Evolutionary conservation across 2,888 invertebrate species (phyloP), one percentile per base, ranked within the genome.

Genomic region (Lysandra bellargus): DNA sequence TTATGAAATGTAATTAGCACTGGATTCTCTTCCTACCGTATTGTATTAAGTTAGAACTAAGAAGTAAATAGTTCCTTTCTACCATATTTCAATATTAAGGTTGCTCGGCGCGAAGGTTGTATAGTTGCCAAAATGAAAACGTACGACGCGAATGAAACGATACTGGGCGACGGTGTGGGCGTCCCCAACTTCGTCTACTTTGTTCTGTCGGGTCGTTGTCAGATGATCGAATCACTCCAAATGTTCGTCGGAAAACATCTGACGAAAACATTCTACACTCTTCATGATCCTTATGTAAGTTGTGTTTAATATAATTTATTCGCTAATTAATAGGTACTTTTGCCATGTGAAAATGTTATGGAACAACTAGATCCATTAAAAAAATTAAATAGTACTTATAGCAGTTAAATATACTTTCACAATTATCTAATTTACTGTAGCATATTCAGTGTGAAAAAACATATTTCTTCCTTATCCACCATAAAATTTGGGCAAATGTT

Each of bases 51-150:
- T 5, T 6, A 40, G 6, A 40, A 40, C 0, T 37, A 37, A 37
- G 5, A 40, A 49, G 12, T 49, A 49, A 49, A 49, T 9, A 9
- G 2, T 49, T 49, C 9, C 12, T 49, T 64, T 30, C 30, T 7
- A 30, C 23, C 23, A 61, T 12, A 9, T 64, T 9, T 64, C 23
- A n/a, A 23, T 23, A 23, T 1, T 60, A 83, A 95, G 95, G 92
- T 95, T 1, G 93, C 95, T 0, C 94, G 95, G 78, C 93, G 96
- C 75, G 96, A 96, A 87, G 96, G 96, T 84, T 96, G 96, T 84
- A 96, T 96, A 83, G 91, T 96, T 44, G 95, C 96, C 4, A 96
- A 95, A 88, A 95, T 96, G 85, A 95, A 95, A 85, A 88, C 93
- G 1, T 96, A 92, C 84, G 88, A 89, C 33, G 82, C 90, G 0